phyloP scores from a whole-genome alignment of 2,888 invertebrate species.

The Chymomyza caudatula region DNA sequence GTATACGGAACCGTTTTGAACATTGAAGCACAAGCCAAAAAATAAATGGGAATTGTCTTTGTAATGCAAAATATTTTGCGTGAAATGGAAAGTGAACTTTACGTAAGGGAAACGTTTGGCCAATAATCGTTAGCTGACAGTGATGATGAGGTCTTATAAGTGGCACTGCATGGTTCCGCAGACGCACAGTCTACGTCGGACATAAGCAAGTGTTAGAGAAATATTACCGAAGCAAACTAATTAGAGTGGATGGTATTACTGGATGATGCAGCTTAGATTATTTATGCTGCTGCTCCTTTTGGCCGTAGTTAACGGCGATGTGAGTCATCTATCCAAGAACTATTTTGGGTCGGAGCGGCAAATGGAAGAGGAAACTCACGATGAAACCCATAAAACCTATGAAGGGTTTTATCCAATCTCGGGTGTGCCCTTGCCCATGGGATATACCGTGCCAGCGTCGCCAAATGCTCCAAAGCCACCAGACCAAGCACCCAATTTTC shows the following conservation, averaged over 20 bases:
- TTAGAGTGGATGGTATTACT: background rate
- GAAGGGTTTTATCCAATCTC: slow-evolving; percentile 36
- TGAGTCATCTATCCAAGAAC: slow-evolving; percentile 33
- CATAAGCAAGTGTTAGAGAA: background rate
- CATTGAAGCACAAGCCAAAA: no score
- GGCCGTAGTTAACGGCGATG: slow-evolving; percentile 18
- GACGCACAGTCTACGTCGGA: slow-evolving; percentile 42
- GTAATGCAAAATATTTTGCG: slow-evolving; percentile 2
- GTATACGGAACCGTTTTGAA: background rate
- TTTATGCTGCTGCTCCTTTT: background rate
- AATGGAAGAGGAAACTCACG: background rate
- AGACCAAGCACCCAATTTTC: slow-evolving; percentile 52
- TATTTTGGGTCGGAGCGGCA: slow-evolving; percentile 23
- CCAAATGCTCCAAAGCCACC: slow-evolving; percentile 31
- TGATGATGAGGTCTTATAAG: slow-evolving; percentile 52
- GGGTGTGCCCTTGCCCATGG: slow-evolving; percentile 46
- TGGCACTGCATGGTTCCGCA: slow-evolving; percentile 30
- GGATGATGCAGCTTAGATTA: background rate
- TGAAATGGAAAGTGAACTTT: slow-evolving; percentile 40
- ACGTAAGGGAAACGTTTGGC: slow-evolving; percentile 9
- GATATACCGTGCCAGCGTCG: slow-evolving; percentile 48
- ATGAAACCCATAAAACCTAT: slow-evolving; percentile 22
- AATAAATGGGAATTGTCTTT: background rate
- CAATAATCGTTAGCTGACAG: slow-evolving; percentile 10
- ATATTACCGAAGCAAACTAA: background rate